Conservation (phyloP, 2,113 vertebrate genomes). For the Burhinus oedicnemus region DNA sequence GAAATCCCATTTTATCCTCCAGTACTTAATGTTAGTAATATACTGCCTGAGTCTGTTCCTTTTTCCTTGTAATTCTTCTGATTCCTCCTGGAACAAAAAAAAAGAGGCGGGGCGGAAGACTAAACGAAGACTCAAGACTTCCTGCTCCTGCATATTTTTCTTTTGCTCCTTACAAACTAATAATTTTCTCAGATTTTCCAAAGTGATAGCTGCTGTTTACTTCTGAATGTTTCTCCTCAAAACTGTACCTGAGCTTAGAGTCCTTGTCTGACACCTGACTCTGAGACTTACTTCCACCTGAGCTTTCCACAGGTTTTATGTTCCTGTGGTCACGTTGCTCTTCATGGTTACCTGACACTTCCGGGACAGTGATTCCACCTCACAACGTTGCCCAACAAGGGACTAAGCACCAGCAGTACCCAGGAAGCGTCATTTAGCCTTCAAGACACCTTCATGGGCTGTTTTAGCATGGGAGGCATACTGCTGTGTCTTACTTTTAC, state of each 20-base stretch:
- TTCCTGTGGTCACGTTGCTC: not conserved
- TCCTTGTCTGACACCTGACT: not conserved
- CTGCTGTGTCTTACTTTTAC: not conserved
- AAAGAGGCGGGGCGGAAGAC: not conserved
- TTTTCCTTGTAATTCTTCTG: not conserved
- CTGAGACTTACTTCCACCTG: not conserved
- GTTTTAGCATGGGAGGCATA: not conserved
- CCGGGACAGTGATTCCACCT: not conserved
- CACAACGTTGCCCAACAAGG: fast-evolving
- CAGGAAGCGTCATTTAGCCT: not conserved
- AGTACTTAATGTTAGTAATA: not conserved
- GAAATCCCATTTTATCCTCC: not conserved
- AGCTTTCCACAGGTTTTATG: not conserved
- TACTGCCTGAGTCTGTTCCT: not conserved
- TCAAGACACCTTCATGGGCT: not conserved
- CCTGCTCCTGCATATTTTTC: not conserved
- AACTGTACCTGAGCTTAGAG: not conserved
- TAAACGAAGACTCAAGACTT: not conserved
- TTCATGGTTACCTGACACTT: not conserved
- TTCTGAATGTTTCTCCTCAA: not conserved
- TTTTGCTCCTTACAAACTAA: not conserved
- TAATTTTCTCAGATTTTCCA: not conserved
- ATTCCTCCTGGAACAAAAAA: not conserved
- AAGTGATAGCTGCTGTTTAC: not conserved
- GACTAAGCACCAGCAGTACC: not conserved